Conservation (phyloP, 2,888 invertebrate species). For the Pterobdella sp. region DNA sequence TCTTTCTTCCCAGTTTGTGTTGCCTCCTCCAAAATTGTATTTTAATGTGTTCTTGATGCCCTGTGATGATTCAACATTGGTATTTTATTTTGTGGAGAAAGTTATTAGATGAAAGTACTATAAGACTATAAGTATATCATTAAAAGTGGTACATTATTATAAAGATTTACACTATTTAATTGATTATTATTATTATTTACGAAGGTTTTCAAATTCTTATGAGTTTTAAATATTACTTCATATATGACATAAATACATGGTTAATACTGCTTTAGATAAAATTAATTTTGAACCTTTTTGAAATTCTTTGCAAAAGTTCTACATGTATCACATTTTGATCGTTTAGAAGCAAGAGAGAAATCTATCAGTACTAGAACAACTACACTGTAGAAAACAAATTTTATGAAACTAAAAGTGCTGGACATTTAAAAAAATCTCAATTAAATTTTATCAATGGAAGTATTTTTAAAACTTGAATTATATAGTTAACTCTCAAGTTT, state of each 20-base stretch:
- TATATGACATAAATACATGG: too few relatives aligned
- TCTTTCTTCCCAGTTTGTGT: slow-evolving; percentile 48
- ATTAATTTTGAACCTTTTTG: slow-evolving; percentile 29
- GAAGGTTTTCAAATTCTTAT: too few relatives aligned
- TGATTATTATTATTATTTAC: too few relatives aligned
- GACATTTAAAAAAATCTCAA: background rate
- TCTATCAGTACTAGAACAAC: background rate
- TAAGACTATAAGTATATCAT: background rate
- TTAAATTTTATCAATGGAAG: background rate
- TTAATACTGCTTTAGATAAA: background rate
- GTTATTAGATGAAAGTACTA: background rate
- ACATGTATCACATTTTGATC: slow-evolving; percentile 33
- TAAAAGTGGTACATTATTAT: too few relatives aligned
- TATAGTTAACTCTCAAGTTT: too few relatives aligned
- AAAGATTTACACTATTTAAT: too few relatives aligned
- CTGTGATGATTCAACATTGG: slow-evolving; percentile 35
- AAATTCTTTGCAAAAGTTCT: slow-evolving; percentile 32
- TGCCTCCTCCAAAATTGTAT: slow-evolving; percentile 48
- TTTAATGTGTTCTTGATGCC: slow-evolving; percentile 44
- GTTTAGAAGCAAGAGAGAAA: slow-evolving; percentile 1
- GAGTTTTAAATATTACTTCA: too few relatives aligned
- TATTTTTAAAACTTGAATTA: background rate
- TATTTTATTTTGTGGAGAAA: background rate
- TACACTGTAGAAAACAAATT: background rate
- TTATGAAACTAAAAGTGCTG: background rate